Conservation (phyloP, 2,888 invertebrate genomes). For the Halocaridina rubra region DNA sequence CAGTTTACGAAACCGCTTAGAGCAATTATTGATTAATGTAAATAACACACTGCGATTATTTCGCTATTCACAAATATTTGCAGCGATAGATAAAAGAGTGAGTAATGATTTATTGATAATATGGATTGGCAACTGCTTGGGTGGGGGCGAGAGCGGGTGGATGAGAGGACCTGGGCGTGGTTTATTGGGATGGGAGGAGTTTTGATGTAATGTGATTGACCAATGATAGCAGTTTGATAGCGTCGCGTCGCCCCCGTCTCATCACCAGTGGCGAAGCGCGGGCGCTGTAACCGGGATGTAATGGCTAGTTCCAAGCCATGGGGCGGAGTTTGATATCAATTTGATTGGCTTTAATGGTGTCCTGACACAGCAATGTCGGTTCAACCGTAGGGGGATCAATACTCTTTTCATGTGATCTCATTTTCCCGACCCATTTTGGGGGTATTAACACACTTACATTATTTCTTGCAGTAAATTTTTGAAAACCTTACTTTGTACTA, state of each 20-base stretch:
- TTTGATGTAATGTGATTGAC: constrained; percentile 48
- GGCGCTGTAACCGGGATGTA: constrained; percentile 21
- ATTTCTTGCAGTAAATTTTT: no score
- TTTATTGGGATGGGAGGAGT: constrained; percentile 50
- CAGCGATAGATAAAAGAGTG: no score
- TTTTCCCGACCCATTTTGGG: no score
- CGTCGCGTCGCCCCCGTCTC: constrained; percentile 31
- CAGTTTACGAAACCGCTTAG: no score
- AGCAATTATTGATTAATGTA: no score
- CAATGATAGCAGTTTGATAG: constrained; percentile 59
- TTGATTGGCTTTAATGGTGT: constrained; percentile 52
- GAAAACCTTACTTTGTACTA: no score
- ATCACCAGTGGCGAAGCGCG: constrained; percentile 30
- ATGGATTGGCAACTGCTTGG: constrained; percentile 28
- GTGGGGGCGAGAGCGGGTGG: constrained; percentile 37
- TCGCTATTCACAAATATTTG: no score
- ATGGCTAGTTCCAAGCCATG: constrained; percentile 23
- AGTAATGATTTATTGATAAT: background rate
- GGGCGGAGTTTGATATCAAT: constrained; percentile 60
- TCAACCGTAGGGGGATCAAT: no score
- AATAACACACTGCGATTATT: no score
- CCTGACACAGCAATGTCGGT: background rate
- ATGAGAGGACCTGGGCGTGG: constrained; percentile 34
- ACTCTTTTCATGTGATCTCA: no score
- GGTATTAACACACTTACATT: no score